Evolutionary conservation across 1,140 invertebrate species (phyloP), one percentile per base, ranked within the genome.

Genomic region (Drosophila quadrilineata): DNA sequence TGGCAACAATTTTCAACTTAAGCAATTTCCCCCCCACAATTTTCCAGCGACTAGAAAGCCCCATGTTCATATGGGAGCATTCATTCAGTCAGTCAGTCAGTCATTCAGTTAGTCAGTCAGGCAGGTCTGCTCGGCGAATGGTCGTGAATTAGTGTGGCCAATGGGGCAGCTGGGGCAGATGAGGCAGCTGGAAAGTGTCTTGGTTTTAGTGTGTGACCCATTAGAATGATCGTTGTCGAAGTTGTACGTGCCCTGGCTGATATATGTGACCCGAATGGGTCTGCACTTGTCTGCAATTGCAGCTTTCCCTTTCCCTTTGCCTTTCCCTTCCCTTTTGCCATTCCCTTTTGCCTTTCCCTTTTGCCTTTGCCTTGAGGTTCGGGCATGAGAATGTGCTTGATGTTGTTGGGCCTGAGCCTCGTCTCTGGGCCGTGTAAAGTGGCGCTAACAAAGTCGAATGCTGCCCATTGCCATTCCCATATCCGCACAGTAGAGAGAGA

Each of bases 201-300:
- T 80, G 77, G 72, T 53, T 63, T 73, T 75, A 76, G 64, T 84
- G 77, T 84, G 77, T 84, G 77, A 84, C 79, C 79, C 79, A 79
- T 85, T 84, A 84, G 79, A 84, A 86, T 84, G 79, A 84, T 84
- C 77, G 77, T 84, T 84, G 77, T 85, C 77, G 79, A 85, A 63
- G 79, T 70, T 59, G 77, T 84, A 84, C 79, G 79, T 84, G 79
- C 68, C 62, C 41, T 53, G 50, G 50, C 72, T 53, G 50, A 53
- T 53, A 53, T 53, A 53, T 53, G 50, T 53, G 50, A 41, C 50
- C 50, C 50, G 35, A 38, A 40, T 53, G 38, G 48, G 35, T 74
- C 45, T 60, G 36, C 46, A 21, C 22, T 10, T n/a, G 29, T 29
- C 36, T 21, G 33, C 19, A 14, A 14, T 31, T 45, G 21, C 3